A percentile compares a stretch with the other conserved stretches of the same genome.
phyloP scores from a whole-genome alignment of 2,113 vertebrate genomes.

The Peromyscus californicus region DNA sequence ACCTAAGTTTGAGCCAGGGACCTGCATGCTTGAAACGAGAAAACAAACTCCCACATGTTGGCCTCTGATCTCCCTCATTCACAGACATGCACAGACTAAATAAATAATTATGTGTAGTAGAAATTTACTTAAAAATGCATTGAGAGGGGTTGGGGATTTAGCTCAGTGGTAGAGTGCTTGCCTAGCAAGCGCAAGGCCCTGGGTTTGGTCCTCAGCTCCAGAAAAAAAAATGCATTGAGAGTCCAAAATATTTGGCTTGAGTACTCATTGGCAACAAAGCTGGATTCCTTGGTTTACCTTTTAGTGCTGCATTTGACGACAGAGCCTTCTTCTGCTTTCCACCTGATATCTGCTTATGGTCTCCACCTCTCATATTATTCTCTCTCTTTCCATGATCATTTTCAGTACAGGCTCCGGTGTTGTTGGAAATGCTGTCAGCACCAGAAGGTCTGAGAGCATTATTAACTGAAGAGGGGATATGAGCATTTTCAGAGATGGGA shows the following conservation, averaged over 20 bases:
- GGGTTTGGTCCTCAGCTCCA: no score
- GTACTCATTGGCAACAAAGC: background rate
- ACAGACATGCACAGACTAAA: background rate
- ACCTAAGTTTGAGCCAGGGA: background rate
- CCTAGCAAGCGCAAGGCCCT: no score
- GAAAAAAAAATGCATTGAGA: background rate
- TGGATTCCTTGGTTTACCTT: conserved; percentile 81
- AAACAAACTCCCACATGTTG: background rate
- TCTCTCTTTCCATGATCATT: conserved; percentile 86
- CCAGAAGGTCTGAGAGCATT: conserved; percentile 80
- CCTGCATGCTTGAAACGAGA: background rate
- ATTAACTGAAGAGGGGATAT: background rate
- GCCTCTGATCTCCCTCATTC: background rate
- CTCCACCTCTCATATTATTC: conserved; percentile 74
- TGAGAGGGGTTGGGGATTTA: no score
- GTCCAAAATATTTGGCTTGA: conserved; percentile 18
- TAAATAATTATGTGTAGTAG: background rate
- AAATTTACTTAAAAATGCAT: background rate
- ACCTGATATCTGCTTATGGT: conserved; percentile 85
- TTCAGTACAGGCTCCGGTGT: conserved; percentile 75
- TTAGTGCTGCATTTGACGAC: conserved; percentile 79
- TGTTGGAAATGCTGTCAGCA: conserved; percentile 59
- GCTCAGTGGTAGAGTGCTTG: no score
- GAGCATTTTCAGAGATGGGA: background rate
- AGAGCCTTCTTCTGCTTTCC: conserved; percentile 85